phyloP scores from a whole-genome alignment of 1,140 invertebrate species.

The Aculops lycopersici region DNA sequence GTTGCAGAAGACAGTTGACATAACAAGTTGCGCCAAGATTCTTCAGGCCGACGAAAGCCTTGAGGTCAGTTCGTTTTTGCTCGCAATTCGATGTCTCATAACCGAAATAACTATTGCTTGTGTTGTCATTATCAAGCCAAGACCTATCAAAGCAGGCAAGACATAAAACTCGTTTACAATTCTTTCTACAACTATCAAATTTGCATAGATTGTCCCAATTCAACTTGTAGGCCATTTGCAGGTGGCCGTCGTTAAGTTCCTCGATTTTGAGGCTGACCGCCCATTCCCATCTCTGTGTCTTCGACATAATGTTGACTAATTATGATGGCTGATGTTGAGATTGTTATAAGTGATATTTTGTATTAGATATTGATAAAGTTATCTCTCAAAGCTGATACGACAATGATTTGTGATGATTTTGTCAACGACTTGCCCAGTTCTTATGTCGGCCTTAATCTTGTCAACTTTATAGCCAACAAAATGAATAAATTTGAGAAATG shows the following conservation, averaged over 20 bases:
- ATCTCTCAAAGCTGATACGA: too few species aligned
- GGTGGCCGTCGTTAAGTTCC: neutral
- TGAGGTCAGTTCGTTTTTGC: neutral
- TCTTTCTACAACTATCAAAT: neutral
- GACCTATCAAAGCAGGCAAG: neutral
- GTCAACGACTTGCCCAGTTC: too few species aligned
- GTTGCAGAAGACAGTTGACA: slow-evolving; percentile 33
- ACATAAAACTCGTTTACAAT: neutral
- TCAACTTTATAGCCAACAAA: too few species aligned
- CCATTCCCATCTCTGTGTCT: neutral
- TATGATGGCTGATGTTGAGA: too few species aligned
- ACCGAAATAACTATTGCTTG: neutral
- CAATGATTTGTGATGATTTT: too few species aligned
- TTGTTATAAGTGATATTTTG: too few species aligned
- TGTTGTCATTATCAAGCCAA: neutral
- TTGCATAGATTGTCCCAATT: neutral
- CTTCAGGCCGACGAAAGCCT: slow-evolving; percentile 25
- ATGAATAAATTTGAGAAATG: too few species aligned
- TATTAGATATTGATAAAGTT: too few species aligned
- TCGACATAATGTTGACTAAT: neutral
- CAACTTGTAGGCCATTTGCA: neutral
- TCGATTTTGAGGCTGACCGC: neutral
- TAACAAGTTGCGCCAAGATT: slow-evolving; percentile 40
- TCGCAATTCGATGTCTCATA: neutral
- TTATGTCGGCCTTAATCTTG: too few species aligned